phyloP scores from a whole-genome alignment of 2,888 invertebrate genomes.

The Coelinius sp. region DNA sequence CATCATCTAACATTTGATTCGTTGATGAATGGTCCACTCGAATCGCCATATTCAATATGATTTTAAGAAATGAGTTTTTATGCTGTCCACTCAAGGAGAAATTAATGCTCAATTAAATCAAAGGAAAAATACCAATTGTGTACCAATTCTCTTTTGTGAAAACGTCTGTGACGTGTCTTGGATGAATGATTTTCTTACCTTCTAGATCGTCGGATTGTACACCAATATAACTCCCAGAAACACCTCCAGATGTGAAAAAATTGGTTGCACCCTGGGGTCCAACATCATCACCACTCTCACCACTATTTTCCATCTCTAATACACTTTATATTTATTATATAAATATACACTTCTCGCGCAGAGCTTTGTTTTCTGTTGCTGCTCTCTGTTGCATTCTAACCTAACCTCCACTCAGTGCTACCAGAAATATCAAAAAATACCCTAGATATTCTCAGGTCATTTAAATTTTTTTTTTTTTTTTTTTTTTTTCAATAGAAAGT shows the following conservation, averaged over 20 bases:
- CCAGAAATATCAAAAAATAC: background rate
- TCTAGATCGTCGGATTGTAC: constrained; percentile 68
- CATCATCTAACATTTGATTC: constrained; percentile 18
- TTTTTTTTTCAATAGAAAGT: no score
- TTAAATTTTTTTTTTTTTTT: no score
- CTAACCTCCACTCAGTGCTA: background rate
- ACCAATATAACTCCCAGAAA: constrained; percentile 63
- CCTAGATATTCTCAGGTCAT: background rate
- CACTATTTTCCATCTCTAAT: constrained; percentile 65
- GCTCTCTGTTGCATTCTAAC: background rate
- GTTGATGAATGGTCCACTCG: constrained; percentile 19
- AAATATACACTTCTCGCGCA: no score
- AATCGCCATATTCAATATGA: constrained; percentile 12
- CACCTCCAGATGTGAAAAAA: constrained; percentile 61
- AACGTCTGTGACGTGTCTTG: background rate
- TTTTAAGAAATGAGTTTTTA: background rate
- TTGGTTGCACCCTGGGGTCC: constrained; percentile 62
- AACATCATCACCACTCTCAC: constrained; percentile 68
- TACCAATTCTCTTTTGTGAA: background rate
- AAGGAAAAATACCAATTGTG: background rate
- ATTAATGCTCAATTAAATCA: background rate
- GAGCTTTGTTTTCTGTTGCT: background rate
- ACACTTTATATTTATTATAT: no score
- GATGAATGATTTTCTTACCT: constrained; percentile 52
- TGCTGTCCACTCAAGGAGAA: background rate